A percentile compares a stretch with the other conserved stretches of the same genome.
These are phyloP conservation scores for Acleris literana DNA, from an alignment of 2,888 invertebrate species.

Conservation along the genomic window DNA sequence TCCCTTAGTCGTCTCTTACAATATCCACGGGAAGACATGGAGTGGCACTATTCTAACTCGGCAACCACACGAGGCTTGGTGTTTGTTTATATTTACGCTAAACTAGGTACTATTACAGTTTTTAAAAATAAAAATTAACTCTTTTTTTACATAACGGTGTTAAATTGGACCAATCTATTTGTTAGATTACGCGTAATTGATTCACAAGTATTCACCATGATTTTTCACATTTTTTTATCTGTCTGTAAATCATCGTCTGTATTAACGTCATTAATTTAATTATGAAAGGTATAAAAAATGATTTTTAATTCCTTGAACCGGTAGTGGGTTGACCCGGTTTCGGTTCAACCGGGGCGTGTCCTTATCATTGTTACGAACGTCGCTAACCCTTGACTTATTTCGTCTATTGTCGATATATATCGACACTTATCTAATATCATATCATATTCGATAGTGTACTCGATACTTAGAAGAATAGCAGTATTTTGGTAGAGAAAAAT, in stretches of 20 bases:
- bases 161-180: too few relatives aligned
- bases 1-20: too few relatives aligned
- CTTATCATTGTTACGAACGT: slow-evolving; percentile 26
- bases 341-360: slow-evolving; percentile 31
- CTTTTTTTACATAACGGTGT: too few relatives aligned
- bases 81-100: too few relatives aligned
- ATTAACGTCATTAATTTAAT: not conserved
- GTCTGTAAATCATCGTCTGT: not conserved
- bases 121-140: too few relatives aligned
- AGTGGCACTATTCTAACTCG: too few relatives aligned
- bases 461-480: not conserved
- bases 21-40: too few relatives aligned
- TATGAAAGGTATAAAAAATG: not conserved
- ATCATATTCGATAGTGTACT: not conserved
- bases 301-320: slow-evolving; percentile 27
- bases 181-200: too few relatives aligned
- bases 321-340: slow-evolving; percentile 31
- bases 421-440: not conserved
- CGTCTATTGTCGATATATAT: slow-evolving; percentile 2
- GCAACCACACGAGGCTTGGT: too few relatives aligned
- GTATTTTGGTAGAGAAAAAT: not conserved
- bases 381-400: slow-evolving; percentile 12
- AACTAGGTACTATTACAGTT: too few relatives aligned
- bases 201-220: too few relatives aligned
- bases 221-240: too few relatives aligned